phyloP scores from a whole-genome alignment of 2,113 vertebrate species.

The Cochlearius cochlearius region DNA sequence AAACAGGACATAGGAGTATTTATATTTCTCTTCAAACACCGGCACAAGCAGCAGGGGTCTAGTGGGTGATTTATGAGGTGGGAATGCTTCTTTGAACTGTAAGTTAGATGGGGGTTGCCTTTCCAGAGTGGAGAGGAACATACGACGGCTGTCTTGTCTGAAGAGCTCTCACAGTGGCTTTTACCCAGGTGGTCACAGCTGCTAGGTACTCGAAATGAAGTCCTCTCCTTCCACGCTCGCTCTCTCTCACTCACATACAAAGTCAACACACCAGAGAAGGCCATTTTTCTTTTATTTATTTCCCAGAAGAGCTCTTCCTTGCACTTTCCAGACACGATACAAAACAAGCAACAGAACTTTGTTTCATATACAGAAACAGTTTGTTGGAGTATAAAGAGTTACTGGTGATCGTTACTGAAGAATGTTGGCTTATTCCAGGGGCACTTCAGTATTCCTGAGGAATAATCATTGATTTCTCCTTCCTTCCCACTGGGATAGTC shows the following conservation, averaged over 20 bases:
- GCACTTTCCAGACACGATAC: conserved; percentile 72
- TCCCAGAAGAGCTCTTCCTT: conserved; percentile 70
- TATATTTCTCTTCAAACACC: conserved; percentile 37
- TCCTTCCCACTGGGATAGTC: conserved; percentile 64
- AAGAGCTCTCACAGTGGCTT: background rate
- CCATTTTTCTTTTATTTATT: conserved; percentile 72
- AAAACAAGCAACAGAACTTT: conserved; percentile 74
- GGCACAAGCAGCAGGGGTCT: conserved; percentile 6
- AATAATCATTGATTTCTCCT: conserved; percentile 56
- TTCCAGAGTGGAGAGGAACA: background rate
- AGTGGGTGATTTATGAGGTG: background rate
- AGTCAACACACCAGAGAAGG: conserved; percentile 26
- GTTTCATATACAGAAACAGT: conserved; percentile 68
- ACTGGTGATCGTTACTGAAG: conserved; percentile 58
- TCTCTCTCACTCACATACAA: conserved; percentile 7
- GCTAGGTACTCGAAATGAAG: background rate
- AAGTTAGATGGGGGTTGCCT: background rate
- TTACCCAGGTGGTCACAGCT: conserved; percentile 45
- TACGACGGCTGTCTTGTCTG: background rate
- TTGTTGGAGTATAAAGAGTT: conserved; percentile 68
- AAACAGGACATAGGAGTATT: conserved; percentile 32
- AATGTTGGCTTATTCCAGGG: conserved; percentile 62
- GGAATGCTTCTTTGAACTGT: conserved; percentile 4
- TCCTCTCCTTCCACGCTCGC: conserved; percentile 2
- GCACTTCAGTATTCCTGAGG: conserved; percentile 74